Base-by-base conservation (phyloP, 2,797 vertebrate genomes). In the Ctenochaetus hawaiiensis region DNA sequence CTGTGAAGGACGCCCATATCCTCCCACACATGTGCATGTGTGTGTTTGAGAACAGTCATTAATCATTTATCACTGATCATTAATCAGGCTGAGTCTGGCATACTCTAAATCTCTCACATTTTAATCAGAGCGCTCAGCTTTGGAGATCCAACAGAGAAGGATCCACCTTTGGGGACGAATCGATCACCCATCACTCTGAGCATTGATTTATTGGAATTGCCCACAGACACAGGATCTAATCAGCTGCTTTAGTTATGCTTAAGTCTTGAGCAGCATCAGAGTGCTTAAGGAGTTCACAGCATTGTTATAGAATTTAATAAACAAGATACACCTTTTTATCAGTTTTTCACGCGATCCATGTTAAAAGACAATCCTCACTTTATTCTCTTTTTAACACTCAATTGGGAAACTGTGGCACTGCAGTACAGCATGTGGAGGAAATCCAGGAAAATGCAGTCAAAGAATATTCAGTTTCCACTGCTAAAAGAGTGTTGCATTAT, bases 141-240 rank as follows among this genome's bases (percentile, higher is more conserved):
- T 14, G 41, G 60, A 75, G 75, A 70, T 77, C 77, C 73, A 71
- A 9, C 47, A 6, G 67, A 68, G 51, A 16, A 62, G 87, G 87
- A 76, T 61, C 67, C 61, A 52, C 14, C 18, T 69, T 71, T 65
- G 56, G 67, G 69, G 39, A 67, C 70, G 83, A 86, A 89, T 84
- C 87, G 87, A 91, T 85, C 77, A 65, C 56, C 81, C 45, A 75
- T 72, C 82, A 79, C 76, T 67, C 73, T 39, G 47, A 64, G 67
- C 67, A 78, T 83, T 81, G 80, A 90, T 92, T 88, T 75, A 77
- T 72, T 72, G 63, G 75, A 62, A 79, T 60, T 51, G 63, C 30
- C 58, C 26, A 64, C 18, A 54, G 62, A 82, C 63, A 47, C 66
- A 65, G 58, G 72, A 82, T 49, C 83, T 77, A 73, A 78, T 82